Evolutionary conservation across 64 coral and sea anemone genomes (phyloP).

Genomic region (Stichodactyla mertensii): DNA sequence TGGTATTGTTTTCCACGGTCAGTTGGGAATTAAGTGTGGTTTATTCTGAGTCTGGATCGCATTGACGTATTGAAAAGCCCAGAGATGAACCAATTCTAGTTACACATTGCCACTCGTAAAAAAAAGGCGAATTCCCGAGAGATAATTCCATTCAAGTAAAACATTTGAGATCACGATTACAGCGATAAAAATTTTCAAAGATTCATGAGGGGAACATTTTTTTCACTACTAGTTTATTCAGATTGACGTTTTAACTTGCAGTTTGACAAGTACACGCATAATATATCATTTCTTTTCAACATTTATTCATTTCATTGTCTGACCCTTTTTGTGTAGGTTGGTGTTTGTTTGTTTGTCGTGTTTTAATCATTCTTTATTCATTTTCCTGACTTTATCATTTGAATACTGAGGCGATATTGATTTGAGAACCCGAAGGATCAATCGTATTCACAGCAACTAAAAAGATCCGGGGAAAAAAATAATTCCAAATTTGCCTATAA

Average conservation of each 20-base stretch:
- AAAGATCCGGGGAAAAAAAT: no score
- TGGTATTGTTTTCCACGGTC: not conserved
- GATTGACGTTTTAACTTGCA: not conserved
- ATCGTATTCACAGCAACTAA: no score
- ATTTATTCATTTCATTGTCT: not conserved
- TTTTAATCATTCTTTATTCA: not conserved
- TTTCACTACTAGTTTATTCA: not conserved
- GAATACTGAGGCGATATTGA: not conserved
- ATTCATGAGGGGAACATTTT: not conserved
- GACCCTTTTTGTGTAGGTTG: not conserved
- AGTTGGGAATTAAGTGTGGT: not conserved
- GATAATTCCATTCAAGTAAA: not conserved
- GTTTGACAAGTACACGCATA: not conserved
- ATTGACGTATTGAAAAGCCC: not conserved
- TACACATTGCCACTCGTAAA: not conserved
- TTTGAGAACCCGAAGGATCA: no score
- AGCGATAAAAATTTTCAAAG: not conserved
- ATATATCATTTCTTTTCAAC: not conserved
- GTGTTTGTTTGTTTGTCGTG: not conserved
- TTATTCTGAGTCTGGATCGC: not conserved
- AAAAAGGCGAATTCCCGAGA: not conserved
- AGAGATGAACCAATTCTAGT: not conserved
- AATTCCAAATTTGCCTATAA: no score
- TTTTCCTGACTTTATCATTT: not conserved
- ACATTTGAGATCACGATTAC: constrained; percentile 1